Evolutionary conservation across 2,888 invertebrate species (phyloP).

Genomic region (Frankliniella intonsa): DNA sequence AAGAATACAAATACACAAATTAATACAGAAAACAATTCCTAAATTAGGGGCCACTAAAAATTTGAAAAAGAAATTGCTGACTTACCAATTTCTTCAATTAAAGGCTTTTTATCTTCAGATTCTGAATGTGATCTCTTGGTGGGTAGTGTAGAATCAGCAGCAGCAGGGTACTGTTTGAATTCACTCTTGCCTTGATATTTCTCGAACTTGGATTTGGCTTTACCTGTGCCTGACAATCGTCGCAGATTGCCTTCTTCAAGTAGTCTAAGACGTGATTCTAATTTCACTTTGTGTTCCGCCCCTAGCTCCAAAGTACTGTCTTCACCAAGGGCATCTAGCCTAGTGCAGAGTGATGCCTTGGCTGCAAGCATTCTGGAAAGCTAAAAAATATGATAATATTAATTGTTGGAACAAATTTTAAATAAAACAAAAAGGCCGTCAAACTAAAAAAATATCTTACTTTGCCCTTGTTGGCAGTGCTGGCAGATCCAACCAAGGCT

Average conservation of each 20-base stretch:
- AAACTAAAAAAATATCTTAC: conserved; percentile 36
- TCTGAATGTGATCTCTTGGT: conserved; percentile 58
- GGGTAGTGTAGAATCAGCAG: conserved; percentile 76
- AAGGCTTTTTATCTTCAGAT: conserved; percentile 46
- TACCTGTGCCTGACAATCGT: conserved; percentile 82
- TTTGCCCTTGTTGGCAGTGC: conserved; percentile 83
- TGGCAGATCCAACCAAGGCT: conserved; percentile 83
- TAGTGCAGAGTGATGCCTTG: conserved; percentile 86
- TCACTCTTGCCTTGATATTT: conserved; percentile 87
- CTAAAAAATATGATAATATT: conserved; percentile 43
- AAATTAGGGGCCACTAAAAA: conserved; percentile 37
- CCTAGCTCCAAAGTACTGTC: conserved; percentile 79
- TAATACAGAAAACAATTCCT: neutral
- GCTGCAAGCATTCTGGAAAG: conserved; percentile 96
- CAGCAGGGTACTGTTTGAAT: conserved; percentile 71
- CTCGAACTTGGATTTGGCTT: conserved; percentile 83
- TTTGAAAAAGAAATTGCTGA: conserved; percentile 27
- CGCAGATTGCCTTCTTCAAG: conserved; percentile 81
- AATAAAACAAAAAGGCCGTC: neutral
- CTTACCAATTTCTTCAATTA: conserved; percentile 44
- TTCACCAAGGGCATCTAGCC: conserved; percentile 95
- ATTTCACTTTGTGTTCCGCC: conserved; percentile 79
- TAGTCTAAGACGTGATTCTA: conserved; percentile 73
- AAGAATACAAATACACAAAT: neutral
- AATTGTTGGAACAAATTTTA: neutral